Base-by-base conservation (phyloP, 2,888 invertebrate species). In the Taphrorychus bicolor region DNA sequence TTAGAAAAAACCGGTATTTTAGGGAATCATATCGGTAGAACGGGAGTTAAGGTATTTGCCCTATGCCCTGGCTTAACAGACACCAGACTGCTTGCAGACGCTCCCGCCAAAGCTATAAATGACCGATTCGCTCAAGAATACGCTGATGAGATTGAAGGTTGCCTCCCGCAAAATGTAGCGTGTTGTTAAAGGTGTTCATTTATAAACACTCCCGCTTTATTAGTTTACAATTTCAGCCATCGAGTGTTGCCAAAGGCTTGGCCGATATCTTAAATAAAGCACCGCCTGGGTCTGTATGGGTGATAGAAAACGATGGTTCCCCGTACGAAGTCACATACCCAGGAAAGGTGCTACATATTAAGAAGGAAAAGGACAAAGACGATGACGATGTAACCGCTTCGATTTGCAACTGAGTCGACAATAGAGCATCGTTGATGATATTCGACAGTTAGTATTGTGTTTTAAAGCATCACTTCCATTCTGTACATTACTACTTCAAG, bases 51-150 rank as follows among this genome's bases (percentile, higher is more conserved):
- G 69, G 83, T 86, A 2, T 77, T 86, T 5, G 83, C 82, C 0
- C 75, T 87, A 11, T 85, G 85, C 71, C 86, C 85, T 3, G 86
- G 86, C 2, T 83, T 83, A 23, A 86, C 85, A 0, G 76, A 82
- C 22, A 85, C 85, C 0, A 78, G 72, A 7, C 59, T 84, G 66
- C 72, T 83, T 57, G 73, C 74, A 21, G 72, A 76, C 17, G 78
- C 80, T 1, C 71, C 74, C 0, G 69, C 64, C 5, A 74, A 75
- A 42, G 67, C 77, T 1, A 77, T 80, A 16, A 79, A 80, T 53
- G 73, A 74, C 7, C 74, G 76, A 56, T 80, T 80, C 62, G 74
- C 74, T 0, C 71, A 64, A n/a, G 79, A 79, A 58, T 76, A 78
- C 40, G 70, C 73, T 14, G 76, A 77, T 17, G 79, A 81, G 68